Percentiles rank a stretch among this genome's conserved stretches.
Conservation (phyloP, 2,797 vertebrate species). For the Okamejei kenojei region DNA sequence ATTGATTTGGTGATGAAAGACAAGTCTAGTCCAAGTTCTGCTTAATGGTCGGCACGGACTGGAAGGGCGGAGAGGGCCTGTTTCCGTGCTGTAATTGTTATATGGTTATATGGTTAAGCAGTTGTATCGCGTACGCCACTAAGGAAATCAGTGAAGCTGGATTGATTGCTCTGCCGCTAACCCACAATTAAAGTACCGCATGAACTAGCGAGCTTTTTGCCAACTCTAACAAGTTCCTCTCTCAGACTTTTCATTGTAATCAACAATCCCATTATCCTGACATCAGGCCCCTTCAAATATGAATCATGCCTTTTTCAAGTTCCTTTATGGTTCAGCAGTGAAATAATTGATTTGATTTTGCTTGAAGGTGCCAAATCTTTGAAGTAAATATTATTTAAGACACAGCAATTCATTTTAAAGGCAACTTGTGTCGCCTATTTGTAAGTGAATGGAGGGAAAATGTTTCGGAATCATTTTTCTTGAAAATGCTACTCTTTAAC, state of each 20-base stretch:
- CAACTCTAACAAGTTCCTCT: background rate
- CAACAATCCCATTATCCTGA: background rate
- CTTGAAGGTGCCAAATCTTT: background rate
- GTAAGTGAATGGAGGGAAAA: background rate
- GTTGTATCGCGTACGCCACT: background rate
- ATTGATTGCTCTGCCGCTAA: conserved; percentile 54
- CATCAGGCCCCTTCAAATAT: background rate
- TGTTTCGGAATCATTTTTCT: background rate
- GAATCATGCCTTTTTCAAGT: background rate
- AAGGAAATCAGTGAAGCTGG: conserved; percentile 47
- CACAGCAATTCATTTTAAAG: background rate
- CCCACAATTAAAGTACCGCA: conserved; percentile 48
- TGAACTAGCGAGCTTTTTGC: conserved; percentile 31
- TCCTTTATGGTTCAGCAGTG: background rate
- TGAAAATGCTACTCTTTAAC: background rate
- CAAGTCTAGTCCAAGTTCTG: background rate
- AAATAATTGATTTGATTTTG: background rate
- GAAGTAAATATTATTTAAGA: background rate
- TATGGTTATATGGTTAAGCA: too few relatives aligned
- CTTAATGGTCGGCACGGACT: too few relatives aligned
- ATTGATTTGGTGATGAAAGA: background rate
- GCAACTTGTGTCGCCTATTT: background rate
- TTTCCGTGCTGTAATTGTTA: too few relatives aligned
- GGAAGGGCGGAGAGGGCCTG: too few relatives aligned
- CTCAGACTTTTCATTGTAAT: background rate